Evolutionary conservation across 2,113 vertebrate species (phyloP), one percentile per base, ranked within the genome.

Genomic region (Sisor rabdophorus): DNA sequence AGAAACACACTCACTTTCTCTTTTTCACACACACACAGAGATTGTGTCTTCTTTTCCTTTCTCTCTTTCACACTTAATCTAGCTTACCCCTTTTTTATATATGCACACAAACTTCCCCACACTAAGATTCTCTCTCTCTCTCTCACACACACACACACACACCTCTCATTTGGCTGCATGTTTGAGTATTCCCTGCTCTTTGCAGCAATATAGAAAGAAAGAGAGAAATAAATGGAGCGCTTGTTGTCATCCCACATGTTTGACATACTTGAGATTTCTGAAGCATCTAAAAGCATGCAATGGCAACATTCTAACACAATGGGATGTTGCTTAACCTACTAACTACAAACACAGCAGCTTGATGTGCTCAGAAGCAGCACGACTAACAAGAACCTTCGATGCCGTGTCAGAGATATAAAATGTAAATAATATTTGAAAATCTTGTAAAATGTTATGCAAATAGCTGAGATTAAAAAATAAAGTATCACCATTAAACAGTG

Each of bases 161-260:
- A 78, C 74, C 28, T 54, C 89, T 90, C 71, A 83, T 85, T 91
- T 73, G 82, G 86, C 82, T 70, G 40, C 26, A 17, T n/a, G 60
- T 40, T 59, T 44, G 40, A 56, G 12, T 63, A 64, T 81, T 52
- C 77, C 71, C 73, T 56, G 55, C 59, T 73, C 59, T 50, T 32
- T 79, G 76, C 68, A 73, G 73, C 75, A 80, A 77, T 85, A 80
- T 71, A 89, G 84, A 44, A 9, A 44, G 9, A 44, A 9, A 44
- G 40, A 44, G 40, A 44, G 40, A 44, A 9, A 44, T 7, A 44
- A 91, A 91, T 88, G 79, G 81, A 63, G 32, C 79, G 68, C 55
- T 90, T 91, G 87, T 90, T 84, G 53, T 78, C 79, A 76, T 87
- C 87, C 88, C 75, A 87, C 91, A 85, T 79, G 63, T 79, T 82